phyloP scores from a whole-genome alignment of 2,113 vertebrate genomes.

The Nannobrachium achirus region DNA sequence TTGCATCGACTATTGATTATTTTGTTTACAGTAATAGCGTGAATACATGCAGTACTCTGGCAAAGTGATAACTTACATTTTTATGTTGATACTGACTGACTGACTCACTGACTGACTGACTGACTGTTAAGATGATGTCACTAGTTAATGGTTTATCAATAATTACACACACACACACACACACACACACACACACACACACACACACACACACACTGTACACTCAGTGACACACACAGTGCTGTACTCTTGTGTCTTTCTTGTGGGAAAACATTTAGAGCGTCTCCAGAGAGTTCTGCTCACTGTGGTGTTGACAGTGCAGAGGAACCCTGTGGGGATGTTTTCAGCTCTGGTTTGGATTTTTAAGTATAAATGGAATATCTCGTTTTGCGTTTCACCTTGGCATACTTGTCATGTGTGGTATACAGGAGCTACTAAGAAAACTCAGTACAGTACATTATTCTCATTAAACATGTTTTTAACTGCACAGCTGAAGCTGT shows the following conservation, averaged over 20 bases:
- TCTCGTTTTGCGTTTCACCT: conserved; percentile 26
- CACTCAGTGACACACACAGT: neutral
- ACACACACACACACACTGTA: conserved; percentile 5
- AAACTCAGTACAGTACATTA: conserved; percentile 37
- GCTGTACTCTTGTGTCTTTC: neutral
- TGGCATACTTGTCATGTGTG: conserved; percentile 30
- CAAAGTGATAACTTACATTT: too few relatives aligned
- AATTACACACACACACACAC: conserved; percentile 6
- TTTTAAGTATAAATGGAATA: neutral
- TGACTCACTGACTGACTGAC: too few relatives aligned
- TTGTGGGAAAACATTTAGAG: conserved; percentile 36
- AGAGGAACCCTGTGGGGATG: conserved; percentile 14
- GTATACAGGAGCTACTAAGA: conserved; percentile 52
- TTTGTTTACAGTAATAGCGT: too few relatives aligned
- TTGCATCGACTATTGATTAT: too few relatives aligned
- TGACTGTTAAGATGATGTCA: too few relatives aligned
- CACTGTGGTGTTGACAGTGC: conserved; percentile 8
- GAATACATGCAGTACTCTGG: too few relatives aligned
- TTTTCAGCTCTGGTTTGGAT: neutral
- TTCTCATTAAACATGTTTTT: too few relatives aligned
- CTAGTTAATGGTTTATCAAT: too few relatives aligned
- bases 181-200: conserved; percentile 14
- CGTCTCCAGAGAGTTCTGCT: conserved; percentile 22
- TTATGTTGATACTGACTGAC: too few relatives aligned
- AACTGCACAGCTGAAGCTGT: too few relatives aligned